Conservation (phyloP, 2,113 vertebrate species). For the rabbit (Oryctolagus cuniculus) region mOryCun1.1 NC_091436.1:133319501-133320000, state of each 20-base stretch:
- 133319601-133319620: no score
- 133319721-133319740: neutral
- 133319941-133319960: neutral
- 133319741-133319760: no score
- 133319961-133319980: neutral
- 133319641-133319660: neutral
- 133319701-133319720: neutral
- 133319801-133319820: no score
- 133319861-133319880: neutral
- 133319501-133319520: no score
- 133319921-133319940: neutral
- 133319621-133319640: neutral
- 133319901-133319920: neutral
- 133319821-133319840: no score
- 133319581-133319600: neutral
- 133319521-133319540: neutral
- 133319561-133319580: neutral
- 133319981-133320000: slow-evolving; percentile 9
- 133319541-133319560: slow-evolving; percentile 9
- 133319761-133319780: no score
- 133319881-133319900: neutral
- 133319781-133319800: no score
- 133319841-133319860: slow-evolving; percentile 3
- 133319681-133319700: neutral
- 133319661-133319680: neutral